Evolutionary conservation across 2,797 vertebrate species (phyloP).

Genomic region (Coregonus ussuriensis): DNA sequence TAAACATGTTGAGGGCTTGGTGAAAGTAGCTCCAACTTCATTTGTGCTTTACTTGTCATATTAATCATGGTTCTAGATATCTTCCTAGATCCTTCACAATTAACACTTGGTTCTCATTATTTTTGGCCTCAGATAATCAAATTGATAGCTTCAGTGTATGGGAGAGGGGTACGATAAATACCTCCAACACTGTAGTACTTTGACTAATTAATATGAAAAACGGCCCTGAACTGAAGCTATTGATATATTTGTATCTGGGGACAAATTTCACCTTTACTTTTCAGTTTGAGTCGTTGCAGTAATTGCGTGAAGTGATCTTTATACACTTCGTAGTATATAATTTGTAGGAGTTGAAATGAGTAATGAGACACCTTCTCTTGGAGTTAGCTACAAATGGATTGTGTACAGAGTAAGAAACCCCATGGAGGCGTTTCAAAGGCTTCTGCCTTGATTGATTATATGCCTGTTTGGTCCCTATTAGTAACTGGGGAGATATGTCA

Average conservation of each 20-base stretch:
- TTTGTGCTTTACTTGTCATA: conserved; percentile 33
- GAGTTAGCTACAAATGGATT: conserved; percentile 7
- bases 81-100: not conserved
- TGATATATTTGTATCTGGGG: conserved; percentile 19
- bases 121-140: conserved; percentile 26
- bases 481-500: conserved; percentile 42
- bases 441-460: conserved; percentile 56
- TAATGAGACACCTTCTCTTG: not conserved
- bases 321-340: not conserved
- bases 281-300: conserved; percentile 22
- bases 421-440: conserved; percentile 54
- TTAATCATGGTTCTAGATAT: not conserved
- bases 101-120: not conserved
- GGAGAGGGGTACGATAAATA: not conserved
- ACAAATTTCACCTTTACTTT: conserved; percentile 33
- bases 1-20: conserved; percentile 50
- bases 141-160: not conserved
- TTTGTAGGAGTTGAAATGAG: not conserved
- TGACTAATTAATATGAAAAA: not conserved
- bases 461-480: conserved; percentile 68
- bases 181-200: not conserved
- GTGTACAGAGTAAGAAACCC: conserved; percentile 13
- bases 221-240: not conserved
- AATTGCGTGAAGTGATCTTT: not conserved
- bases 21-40: conserved; percentile 11